phyloP scores from a whole-genome alignment of 2,888 invertebrate species.

The Ophion ellenae region DNA sequence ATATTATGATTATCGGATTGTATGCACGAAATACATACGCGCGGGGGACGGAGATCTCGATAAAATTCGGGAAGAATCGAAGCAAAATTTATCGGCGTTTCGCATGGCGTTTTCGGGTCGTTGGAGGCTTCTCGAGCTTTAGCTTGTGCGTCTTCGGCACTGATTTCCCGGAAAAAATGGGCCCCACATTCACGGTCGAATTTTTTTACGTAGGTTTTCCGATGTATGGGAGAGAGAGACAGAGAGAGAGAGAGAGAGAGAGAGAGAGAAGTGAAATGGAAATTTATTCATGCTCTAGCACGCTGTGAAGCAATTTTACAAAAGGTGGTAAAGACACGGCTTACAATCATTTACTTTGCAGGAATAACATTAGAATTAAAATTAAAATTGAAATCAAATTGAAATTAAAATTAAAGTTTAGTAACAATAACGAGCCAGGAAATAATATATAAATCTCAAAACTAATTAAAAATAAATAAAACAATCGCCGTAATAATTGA shows the following conservation, averaged over 20 bases:
- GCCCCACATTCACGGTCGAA: background rate
- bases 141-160: background rate
- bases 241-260: background rate
- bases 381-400: too few species aligned
- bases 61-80: background rate
- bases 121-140: background rate
- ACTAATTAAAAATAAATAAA: background rate
- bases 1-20: conserved; percentile 2
- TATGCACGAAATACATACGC: background rate
- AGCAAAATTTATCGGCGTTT: background rate
- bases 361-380: background rate
- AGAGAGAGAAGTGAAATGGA: too few species aligned
- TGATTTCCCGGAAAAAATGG: background rate
- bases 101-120: background rate
- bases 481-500: background rate
- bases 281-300: too few species aligned
- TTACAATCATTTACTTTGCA: background rate
- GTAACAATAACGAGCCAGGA: background rate
- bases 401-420: background rate
- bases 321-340: background rate
- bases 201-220: background rate
- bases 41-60: background rate
- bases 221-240: background rate
- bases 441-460: background rate
- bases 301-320: background rate